Evolutionary conservation across 1,140 invertebrate species (phyloP), one percentile per base, ranked within the genome.

Genomic region (Aphelinus atriplicis): DNA sequence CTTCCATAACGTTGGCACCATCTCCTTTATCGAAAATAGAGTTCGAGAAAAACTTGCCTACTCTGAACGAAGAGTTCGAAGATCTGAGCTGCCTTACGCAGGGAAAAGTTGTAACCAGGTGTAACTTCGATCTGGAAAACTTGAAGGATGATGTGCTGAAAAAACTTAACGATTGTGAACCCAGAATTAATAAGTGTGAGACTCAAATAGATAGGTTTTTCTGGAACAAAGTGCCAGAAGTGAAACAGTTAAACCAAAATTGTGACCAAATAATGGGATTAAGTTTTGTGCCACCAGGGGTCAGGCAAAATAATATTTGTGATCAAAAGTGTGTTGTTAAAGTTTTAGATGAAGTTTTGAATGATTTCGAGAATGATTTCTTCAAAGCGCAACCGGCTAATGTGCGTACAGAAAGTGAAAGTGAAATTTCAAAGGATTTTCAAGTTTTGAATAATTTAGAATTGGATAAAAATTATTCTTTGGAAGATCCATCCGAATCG

Each of bases 91-190:
- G 51, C 6, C 9, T 10, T 9, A 45, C 56, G 7, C 51, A 10
- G 4, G 10, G 55, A 71, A 63, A 51, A 57, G 67, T 58, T 26
- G 26, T 26, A 26, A 26, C 26, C 3, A 60, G 64, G 46, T 76
- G 67, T n/a, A 76, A 67, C 43, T 56, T 76, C n/a, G 75, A 76
- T 47, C 26, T 76, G 10, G 62, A 71, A 10, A 76, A 76, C 58
- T 53, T 76, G 4, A 66, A 76, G 10, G 69, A 76, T 2, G 75
- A 76, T 7, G 71, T 76, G 10, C n/a, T 76, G 48, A 76, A 71
- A 46, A 76, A 76, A 51, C 45, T 76, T 3, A 71, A 76, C 7
- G 75, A 72, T 55, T 56, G 26, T 4, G 10, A 47, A 48, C 42
- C 45, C 0, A 2, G 43, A 3, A 46, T 69, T 10, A 43, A 56